These are phyloP conservation scores for Nephrotoma flavescens DNA, from an alignment of 2,888 invertebrate species.

Conservation along the genomic window DNA sequence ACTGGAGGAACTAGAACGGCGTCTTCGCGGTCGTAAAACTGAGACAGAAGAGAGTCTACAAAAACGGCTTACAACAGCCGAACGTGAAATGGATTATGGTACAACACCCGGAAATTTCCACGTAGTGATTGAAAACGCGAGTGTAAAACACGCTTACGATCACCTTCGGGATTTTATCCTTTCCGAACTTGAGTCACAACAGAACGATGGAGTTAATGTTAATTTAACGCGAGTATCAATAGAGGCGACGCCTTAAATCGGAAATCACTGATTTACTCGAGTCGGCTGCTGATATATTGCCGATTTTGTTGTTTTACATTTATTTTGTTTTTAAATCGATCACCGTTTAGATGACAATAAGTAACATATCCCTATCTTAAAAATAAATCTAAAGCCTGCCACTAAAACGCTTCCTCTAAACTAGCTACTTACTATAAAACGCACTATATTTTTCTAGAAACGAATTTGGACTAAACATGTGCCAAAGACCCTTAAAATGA, in stretches of 20 bases:
- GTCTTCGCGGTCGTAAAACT: conserved; percentile 65
- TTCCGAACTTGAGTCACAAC: conserved; percentile 40
- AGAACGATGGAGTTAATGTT: conserved; percentile 34
- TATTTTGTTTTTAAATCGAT: background rate
- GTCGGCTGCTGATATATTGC: background rate
- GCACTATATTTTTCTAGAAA: background rate
- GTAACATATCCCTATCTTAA: background rate
- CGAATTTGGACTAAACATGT: background rate
- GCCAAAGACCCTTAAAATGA: background rate
- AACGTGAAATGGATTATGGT: conserved; percentile 75
- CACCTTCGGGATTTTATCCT: conserved; percentile 55
- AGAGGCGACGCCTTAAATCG: background rate
- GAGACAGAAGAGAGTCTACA: conserved; percentile 78
- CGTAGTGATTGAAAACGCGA: conserved; percentile 65
- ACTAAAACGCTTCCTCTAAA: background rate
- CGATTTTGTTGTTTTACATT: background rate
- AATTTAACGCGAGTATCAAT: conserved; percentile 2
- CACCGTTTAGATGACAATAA: background rate
- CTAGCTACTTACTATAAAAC: background rate
- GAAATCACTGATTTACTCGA: background rate
- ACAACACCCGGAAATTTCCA: conserved; percentile 63
- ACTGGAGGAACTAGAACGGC: conserved; percentile 55
- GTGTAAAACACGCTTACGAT: conserved; percentile 63
- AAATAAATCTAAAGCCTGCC: background rate
- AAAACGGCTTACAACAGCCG: conserved; percentile 62